Evolutionary conservation across 2,113 vertebrate species (phyloP).

Genomic region (Platysteira castanea): DNA sequence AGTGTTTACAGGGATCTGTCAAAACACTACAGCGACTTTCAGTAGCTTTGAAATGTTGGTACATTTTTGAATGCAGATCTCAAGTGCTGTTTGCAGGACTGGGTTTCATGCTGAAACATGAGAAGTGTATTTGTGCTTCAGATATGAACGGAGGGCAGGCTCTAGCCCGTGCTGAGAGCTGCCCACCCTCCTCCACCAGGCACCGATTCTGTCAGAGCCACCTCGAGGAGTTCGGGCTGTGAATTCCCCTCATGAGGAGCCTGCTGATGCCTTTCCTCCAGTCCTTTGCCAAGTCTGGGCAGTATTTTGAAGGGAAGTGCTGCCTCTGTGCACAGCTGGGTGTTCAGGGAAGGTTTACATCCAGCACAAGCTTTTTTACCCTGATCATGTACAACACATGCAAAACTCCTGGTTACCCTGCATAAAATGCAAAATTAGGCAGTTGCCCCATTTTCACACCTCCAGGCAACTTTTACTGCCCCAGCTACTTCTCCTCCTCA

Average conservation of each 20-base stretch:
- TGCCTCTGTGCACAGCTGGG: not conserved
- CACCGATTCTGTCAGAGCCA: fast-evolving
- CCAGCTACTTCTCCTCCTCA: not conserved
- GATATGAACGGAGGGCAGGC: not conserved
- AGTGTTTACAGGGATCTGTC: not conserved
- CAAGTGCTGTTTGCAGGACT: not conserved
- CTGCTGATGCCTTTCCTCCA: not conserved
- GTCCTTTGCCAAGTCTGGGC: not conserved
- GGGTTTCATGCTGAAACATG: not conserved
- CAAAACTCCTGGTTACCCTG: not conserved
- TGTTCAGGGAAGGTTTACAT: not conserved
- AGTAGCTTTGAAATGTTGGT: not conserved
- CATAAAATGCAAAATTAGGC: not conserved
- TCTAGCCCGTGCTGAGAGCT: fast-evolving
- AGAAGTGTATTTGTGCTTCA: not conserved
- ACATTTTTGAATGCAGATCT: not conserved
- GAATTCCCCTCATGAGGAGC: not conserved
- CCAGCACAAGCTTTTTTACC: not conserved
- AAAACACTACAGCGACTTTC: not conserved
- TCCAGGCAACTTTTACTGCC: not conserved
- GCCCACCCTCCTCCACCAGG: not conserved
- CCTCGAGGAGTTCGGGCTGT: not conserved
- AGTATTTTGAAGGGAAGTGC: not conserved
- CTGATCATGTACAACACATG: not conserved
- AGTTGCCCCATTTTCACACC: not conserved